Percentiles rank a stretch among this genome's conserved stretches.
Conservation (phyloP, 2,113 vertebrate species). For the Ploceus nigricollis region DNA sequence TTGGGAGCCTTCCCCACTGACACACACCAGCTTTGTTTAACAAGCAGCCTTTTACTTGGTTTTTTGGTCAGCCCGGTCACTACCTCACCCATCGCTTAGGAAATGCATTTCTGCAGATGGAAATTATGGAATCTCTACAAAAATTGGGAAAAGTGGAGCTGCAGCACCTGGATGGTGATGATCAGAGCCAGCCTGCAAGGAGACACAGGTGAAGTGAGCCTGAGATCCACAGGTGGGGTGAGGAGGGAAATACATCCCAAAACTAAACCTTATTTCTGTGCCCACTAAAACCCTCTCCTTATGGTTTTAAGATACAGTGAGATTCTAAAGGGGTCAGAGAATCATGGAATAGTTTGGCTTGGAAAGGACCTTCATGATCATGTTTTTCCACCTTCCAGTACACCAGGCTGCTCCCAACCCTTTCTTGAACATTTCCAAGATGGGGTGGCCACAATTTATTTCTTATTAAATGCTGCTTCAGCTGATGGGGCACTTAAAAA, state of each 20-base stretch:
- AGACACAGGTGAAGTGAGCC: not conserved
- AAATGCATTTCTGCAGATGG: not conserved
- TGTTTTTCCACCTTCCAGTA: not conserved
- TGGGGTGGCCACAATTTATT: not conserved
- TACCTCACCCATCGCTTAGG: accelerated
- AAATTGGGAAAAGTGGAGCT: not conserved
- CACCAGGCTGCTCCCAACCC: not conserved
- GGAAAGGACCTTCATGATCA: not conserved
- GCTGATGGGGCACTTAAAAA: not conserved
- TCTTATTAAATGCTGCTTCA: not conserved
- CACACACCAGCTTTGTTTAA: not conserved
- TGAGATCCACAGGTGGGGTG: not conserved
- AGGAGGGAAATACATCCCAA: not conserved
- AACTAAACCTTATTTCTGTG: not conserved
- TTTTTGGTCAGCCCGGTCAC: not conserved
- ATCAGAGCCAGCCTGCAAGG: not conserved
- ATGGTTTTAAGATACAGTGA: not conserved
- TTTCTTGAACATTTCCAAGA: not conserved
- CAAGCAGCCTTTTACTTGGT: not conserved
- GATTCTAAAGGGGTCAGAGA: not conserved
- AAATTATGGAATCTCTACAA: not conserved
- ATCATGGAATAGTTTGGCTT: not conserved
- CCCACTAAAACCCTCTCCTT: not conserved
- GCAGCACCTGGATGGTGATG: not conserved
- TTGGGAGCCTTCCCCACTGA: not conserved